Base-by-base conservation (phyloP, 2,797 vertebrate species). In the Pipistrellus nathusii region DNA sequence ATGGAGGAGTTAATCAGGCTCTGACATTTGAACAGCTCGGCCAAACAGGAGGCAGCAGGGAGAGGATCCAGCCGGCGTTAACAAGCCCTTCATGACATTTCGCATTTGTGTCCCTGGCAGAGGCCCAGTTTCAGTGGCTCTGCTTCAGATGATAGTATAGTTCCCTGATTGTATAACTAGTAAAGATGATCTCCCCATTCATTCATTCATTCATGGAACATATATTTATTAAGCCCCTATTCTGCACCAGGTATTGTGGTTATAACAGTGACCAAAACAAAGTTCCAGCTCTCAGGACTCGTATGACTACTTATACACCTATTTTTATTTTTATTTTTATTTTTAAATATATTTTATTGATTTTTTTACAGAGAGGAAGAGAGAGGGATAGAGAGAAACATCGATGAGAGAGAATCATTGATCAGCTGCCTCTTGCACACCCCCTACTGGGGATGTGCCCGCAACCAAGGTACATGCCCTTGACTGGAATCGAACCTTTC, bases 181-280 rank as follows among this genome's bases (percentile, higher is more conserved):
- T 35, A 15, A 38, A 35, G 73, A 41, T 55, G 27, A 71, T 71
- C 17, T 77, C 38, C 25, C 41, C 21, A 17, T 51, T 71, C 64
- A 64, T 18, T 57, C 21, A 3, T 51, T 75, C 51, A 44, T 32
- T 93, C 73, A 53, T 5, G 2, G 46, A 85, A 59, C 41, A 59
- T 8, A 15, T 53, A 23, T 51, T 38, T 30, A 20, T 32, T 15
- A 32, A 64, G 59, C 6, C 10, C 27, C 13, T 80, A n/a, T 15
- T 84, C 46, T 21, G 27, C 21, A 55, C 10, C 30, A 57, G 38
- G n/a, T 5, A 30, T 51, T 13, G 27, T 51, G 53, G 3, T 72
- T 71, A 25, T n/a, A 73, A 48, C 35, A 55, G 10, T 75, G 80
- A 95, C 27, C 27, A 91, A 86, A 95, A 78, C 30, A 21, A 81